Base-by-base conservation (phyloP, 2,888 invertebrate species). In the Acleris laterana region DNA sequence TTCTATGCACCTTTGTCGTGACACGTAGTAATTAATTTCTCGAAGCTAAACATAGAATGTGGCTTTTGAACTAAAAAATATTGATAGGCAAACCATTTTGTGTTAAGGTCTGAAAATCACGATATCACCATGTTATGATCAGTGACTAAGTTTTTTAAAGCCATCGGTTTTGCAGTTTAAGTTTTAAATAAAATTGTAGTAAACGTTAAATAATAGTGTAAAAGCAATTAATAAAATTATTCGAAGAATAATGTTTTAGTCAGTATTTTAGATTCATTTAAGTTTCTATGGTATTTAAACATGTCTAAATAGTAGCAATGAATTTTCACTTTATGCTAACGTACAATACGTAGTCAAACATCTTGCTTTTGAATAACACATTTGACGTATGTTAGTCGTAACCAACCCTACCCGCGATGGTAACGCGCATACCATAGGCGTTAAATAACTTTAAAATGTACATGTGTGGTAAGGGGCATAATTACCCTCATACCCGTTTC, bases 391-490 rank as follows among this genome's bases (percentile, higher is more conserved):
- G 38, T 38, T 38, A 38, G 38, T 13, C 38, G 38, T 38, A 13
- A 13, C 38, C 4, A 1, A 38, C 32, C 65, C 59, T 38, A 52
- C 52, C 60, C 55, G 56, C 5, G 13, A 38, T 38, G 38, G 38
- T 13, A 38, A 38, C 38, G 38, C 13, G 38, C 38, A 38, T 66
- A 61, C 19, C 44, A 46, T 52, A 62, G 62, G 66, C 62, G 66
- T 62, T 66, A 62, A 66, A 57, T 66, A 57, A 66, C 66, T 66
- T 66, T 62, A 66, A 66, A 66, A 66, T 62, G 66, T 61, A 66
- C 66, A 62, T 61, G 56, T 66, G 66, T 32, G 66, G 66, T 66
- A 57, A 66, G 51, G 57, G 57, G 52, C 62, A 62, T 62, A 66
- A 66, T 66, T 66, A 62, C 61, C 66, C 44, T 57, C 57, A 53